Base-by-base conservation (phyloP, 2,797 vertebrate genomes). In the Tarsius wallacei region DNA sequence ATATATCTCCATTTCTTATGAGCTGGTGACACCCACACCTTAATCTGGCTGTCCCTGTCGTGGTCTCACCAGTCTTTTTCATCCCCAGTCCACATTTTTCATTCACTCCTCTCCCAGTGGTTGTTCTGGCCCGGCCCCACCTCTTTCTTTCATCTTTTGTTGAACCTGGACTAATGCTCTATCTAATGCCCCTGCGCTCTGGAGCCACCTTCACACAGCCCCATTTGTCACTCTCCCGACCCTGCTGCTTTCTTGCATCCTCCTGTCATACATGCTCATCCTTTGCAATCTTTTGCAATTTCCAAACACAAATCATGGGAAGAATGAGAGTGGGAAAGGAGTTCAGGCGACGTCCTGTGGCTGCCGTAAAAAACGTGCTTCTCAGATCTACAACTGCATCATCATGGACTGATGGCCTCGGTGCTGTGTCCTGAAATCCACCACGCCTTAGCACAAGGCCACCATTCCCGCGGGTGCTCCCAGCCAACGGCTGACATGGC, bases 291-390 rank as follows among this genome's bases (percentile, higher is more conserved):
- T 15, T 66, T 76, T 63, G 51, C 26, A 68, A 12, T 90, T 78
- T 92, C 87, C 59, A 59, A 90, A 51, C 66, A 87, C 70, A 70
- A 80, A 77, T 68, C 55, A 87, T 70, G 63, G 74, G 14, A 36
- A 33, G 64, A 89, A 49, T 76, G 57, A 28, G 33, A 42, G 22
- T 26, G 55, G 63, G 13, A 61, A 73, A 90, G 49, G 7, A 76
- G 74, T 83, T 66, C 14, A 21, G 28, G 6, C 47, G 63, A 42
- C 31, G 28, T 9, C 7, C 78, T 2, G 0, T 6, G 16, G 19
- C 36, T 10, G 2, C 80, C 64, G 66, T 22, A 36, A 51, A 15
- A 84, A 47, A 36, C 2, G 10, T 74, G 21, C 15, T 88, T 84
- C 86, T 89, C 33, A 28, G 15, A 9, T 42, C 2, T 19, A 68